Base-by-base conservation (phyloP, 2,888 invertebrate genomes). In the Clepsis dumicolana region DNA sequence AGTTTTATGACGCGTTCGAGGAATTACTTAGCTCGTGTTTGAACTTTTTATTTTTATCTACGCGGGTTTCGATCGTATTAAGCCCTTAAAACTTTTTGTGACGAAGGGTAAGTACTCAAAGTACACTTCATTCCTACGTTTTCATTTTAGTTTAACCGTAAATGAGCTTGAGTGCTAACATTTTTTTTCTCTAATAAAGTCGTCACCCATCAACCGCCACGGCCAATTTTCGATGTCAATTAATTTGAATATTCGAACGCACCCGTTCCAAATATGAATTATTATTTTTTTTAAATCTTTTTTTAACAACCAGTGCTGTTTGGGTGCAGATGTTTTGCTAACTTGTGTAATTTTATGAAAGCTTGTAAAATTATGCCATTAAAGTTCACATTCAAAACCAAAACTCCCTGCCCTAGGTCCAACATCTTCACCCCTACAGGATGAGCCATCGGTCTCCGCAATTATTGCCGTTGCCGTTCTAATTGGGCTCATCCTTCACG, bases 381-480 rank as follows among this genome's bases (percentile, higher is more conserved):
- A 38, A 38, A 38, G 38, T 38, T 32, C 32, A 32, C 8, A 10
- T 32, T 32, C 12, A 1, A 32, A 32, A 7, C 32, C 44, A 16
- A 44, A 18, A 16, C 1, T 44, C 16, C 12, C 48, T 21, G 48
- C 21, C 24, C 32, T 29, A n/a, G 32, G 32, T 29, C 29, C 29
- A 56, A 60, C 53, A 53, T 53, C 52, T 59, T 32, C 29, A n/a
- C 21, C 73, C 75, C 77, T 77, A 72, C n/a, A 38, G 38, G 68
- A n/a, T n/a, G n/a, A 70, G 63, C 69, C 76, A 83, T 83, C 84
- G 73, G 77, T 83, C 83, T 83, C 73, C 72, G 74, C 78, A 80
- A 82, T 80, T 77, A 80, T 75, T 71, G 73, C 68, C 68, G 74
- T 68, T 71, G 67, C 57, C 64, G 65, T 64, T 56, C 70, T 80